Evolutionary conservation across 2,888 invertebrate genomes (phyloP).

Genomic region (Nowickia ferox): DNA sequence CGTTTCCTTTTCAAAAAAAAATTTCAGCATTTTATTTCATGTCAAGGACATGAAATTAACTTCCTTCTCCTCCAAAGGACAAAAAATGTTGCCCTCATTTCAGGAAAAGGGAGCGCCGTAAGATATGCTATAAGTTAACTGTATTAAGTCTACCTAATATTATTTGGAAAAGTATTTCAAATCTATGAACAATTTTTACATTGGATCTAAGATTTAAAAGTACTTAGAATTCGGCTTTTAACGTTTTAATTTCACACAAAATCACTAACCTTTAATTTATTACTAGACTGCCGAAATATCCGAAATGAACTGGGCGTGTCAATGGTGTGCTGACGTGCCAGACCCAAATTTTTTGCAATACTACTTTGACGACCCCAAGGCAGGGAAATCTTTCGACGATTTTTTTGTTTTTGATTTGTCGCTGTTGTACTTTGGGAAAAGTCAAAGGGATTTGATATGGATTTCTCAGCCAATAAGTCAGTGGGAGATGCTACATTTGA

Average conservation of each 20-base stretch:
- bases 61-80: too few relatives aligned
- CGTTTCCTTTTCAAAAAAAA: too few relatives aligned
- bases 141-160: too few relatives aligned
- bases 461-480: slow-evolving; percentile 66
- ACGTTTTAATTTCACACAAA: background rate
- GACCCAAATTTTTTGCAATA: slow-evolving; percentile 88
- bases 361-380: slow-evolving; percentile 95
- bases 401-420: slow-evolving; percentile 85
- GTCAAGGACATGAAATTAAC: too few relatives aligned
- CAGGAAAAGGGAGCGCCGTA: too few relatives aligned
- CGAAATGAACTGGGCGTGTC: slow-evolving; percentile 94
- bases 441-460: slow-evolving; percentile 71
- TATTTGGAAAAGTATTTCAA: background rate
- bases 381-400: slow-evolving; percentile 92
- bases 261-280: slow-evolving; percentile 83
- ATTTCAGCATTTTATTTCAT: too few relatives aligned
- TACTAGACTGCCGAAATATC: slow-evolving; percentile 86
- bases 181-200: too few relatives aligned
- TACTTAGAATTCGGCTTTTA: too few relatives aligned
- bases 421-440: slow-evolving; percentile 72
- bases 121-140: too few relatives aligned
- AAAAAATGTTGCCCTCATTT: too few relatives aligned
- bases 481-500: slow-evolving; percentile 60
- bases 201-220: too few relatives aligned
- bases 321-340: slow-evolving; percentile 94